Evolutionary conservation across 2,797 vertebrate species (phyloP), one percentile per base, ranked within the genome.

Genomic region (Anolis apletophallus): DNA sequence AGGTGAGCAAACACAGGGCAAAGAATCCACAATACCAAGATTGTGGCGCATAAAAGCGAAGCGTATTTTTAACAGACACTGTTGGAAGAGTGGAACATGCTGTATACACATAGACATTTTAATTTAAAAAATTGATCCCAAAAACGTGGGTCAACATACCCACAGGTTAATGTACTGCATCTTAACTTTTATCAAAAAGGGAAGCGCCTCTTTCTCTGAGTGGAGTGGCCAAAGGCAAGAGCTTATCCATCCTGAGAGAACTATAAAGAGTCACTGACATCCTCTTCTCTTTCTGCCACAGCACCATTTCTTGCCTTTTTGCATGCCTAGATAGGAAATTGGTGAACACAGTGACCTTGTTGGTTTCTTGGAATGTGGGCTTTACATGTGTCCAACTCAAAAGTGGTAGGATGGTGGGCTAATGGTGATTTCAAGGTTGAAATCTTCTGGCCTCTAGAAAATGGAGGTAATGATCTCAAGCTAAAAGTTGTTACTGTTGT

Each of bases 41-140:
- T 10, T 5, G n/a, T 59, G 21, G 29, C 16, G 23, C 40, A 36
- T 17, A 79, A 46, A 46, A 23, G 34, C 19, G 2, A 68, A 68
- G 14, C 23, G 13, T 67, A 50, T 29, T 64, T 7, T 71, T 64
- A 52, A 7, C 10, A 46, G 3, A 5, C 52, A 76, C 52, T 57
- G 75, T 32, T 72, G 54, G 26, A 54, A 36, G 76, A 92, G 81
- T 90, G 85, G 91, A 8, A 3, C 2, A 64, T 64, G 29, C 26
- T 64, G 46, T 46, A 46, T 46, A 46, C 46, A 8, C 7, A 12
- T 75, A 52, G 6, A 14, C 34, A 32, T 61, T 61, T n/a, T 83
- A 84, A 40, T 32, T 69, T 14, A 46, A 46, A 46, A 46, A 46
- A 46, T 4, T 46, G 46, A 46, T 46, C 46, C 46, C 46, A 3